Evolutionary conservation across 2,888 invertebrate species (phyloP).

Genomic region (Augiades crinisus): DNA sequence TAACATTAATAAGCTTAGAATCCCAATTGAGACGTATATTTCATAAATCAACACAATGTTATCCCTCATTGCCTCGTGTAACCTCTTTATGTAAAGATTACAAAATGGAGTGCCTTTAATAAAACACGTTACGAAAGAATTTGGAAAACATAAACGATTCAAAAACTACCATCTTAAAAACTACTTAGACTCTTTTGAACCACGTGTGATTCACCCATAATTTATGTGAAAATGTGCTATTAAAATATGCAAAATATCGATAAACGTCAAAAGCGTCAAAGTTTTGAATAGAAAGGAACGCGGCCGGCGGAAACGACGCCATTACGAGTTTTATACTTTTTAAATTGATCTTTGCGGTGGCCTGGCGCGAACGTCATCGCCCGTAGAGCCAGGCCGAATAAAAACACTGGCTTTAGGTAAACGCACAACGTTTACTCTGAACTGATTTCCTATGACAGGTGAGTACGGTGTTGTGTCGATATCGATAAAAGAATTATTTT

Average conservation of each 20-base stretch:
- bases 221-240: neutral
- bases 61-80: no score
- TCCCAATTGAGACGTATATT: no score
- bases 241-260: conserved; percentile 21
- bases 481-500: conserved; percentile 31
- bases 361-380: conserved; percentile 52
- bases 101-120: no score
- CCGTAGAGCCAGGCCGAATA: conserved; percentile 49
- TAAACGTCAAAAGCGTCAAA: conserved; percentile 34
- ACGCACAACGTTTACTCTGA: conserved; percentile 54
- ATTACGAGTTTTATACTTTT: conserved; percentile 52
- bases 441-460: conserved; percentile 49
- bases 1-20: no score
- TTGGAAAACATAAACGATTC: no score
- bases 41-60: no score
- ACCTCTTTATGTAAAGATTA: no score
- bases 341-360: conserved; percentile 47
- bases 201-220: neutral
- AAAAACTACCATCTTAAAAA: neutral
- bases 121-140: no score
- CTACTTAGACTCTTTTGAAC: neutral
- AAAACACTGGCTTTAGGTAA: conserved; percentile 61
- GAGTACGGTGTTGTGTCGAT: conserved; percentile 32
- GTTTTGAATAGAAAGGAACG: conserved; percentile 38
- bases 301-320: conserved; percentile 41